These are phyloP conservation scores for Leptarthrus brevirostris DNA, from an alignment of 2,888 invertebrate species.

Conservation along the genomic window DNA sequence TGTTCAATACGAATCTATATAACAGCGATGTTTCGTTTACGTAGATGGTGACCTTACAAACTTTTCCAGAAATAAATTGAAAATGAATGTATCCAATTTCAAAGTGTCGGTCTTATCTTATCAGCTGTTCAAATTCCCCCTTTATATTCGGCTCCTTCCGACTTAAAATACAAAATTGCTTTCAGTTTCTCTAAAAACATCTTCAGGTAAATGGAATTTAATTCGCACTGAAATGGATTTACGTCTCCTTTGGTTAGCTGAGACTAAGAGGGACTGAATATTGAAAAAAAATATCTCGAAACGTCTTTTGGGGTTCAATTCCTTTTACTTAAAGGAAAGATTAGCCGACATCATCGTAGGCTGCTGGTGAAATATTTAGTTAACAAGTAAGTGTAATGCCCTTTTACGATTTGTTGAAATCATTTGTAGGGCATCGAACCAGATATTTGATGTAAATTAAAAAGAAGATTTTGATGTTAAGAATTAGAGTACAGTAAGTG, in stretches of 20 bases:
- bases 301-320: slow-evolving; percentile 36
- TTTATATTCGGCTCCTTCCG: slow-evolving; percentile 26
- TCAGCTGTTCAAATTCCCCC: slow-evolving; percentile 46
- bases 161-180: slow-evolving; percentile 47
- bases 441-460: slow-evolving; percentile 2
- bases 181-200: slow-evolving; percentile 42
- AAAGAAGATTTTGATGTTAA: background rate
- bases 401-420: slow-evolving; percentile 1
- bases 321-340: slow-evolving; percentile 45
- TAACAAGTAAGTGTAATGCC: slow-evolving; percentile 27
- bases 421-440: background rate
- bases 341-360: slow-evolving; percentile 20
- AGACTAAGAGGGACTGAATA: slow-evolving; percentile 35
- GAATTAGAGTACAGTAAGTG: too few relatives aligned
- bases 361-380: slow-evolving; percentile 22
- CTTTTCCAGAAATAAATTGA: slow-evolving; percentile 47
- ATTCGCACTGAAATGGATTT: slow-evolving; percentile 47
- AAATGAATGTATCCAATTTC: slow-evolving; percentile 49
- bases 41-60: background rate
- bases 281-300: slow-evolving; percentile 12
- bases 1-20: slow-evolving; percentile 37
- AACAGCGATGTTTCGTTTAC: background rate
- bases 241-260: slow-evolving; percentile 48
- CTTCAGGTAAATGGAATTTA: slow-evolving; percentile 48
- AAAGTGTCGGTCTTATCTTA: slow-evolving; percentile 49